Percentiles rank a stretch among this genome's conserved stretches.
These are phyloP conservation scores for Drosophila subpulchrella DNA, from an alignment of 1,140 invertebrate genomes.

Conservation along the genomic window DNA sequence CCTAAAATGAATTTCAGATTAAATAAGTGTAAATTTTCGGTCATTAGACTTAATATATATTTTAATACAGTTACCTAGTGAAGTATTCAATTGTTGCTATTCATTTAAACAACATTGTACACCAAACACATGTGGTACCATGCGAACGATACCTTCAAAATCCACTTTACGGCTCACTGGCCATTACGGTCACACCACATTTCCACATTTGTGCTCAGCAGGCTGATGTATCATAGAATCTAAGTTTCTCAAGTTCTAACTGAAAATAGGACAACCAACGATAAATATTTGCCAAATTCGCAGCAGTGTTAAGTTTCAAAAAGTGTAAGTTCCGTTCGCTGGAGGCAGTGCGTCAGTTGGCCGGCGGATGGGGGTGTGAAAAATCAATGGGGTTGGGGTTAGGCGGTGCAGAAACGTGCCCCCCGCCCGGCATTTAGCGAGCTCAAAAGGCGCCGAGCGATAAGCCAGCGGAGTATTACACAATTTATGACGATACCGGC, in stretches of 20 bases:
- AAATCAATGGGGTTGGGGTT: conserved; percentile 65
- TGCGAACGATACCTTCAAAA: neutral
- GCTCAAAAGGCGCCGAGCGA: conserved; percentile 37
- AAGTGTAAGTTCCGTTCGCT: conserved; percentile 46
- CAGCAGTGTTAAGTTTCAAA: conserved; percentile 59
- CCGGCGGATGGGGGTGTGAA: conserved; percentile 20
- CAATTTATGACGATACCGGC: conserved; percentile 36
- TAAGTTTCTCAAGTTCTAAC: conserved; percentile 49
- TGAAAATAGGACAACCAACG: conserved; percentile 49
- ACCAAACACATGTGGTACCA: neutral
- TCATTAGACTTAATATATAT: too few relatives aligned
- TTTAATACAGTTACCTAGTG: too few relatives aligned
- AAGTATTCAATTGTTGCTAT: too few relatives aligned
- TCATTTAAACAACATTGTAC: too few relatives aligned
- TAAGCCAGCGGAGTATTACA: conserved; percentile 68
- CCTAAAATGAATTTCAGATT: too few relatives aligned
- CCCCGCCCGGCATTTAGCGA: conserved; percentile 52
- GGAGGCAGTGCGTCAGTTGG: neutral
- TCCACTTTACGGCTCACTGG: neutral
- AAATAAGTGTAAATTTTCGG: too few relatives aligned
- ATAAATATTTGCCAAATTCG: conserved; percentile 69
- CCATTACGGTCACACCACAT: conserved; percentile 10
- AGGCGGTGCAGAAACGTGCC: conserved; percentile 26
- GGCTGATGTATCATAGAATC: conserved; percentile 31
- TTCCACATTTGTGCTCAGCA: conserved; percentile 26